Evolutionary conservation across 2,797 vertebrate genomes (phyloP), one percentile per base, ranked within the genome.

Genomic region (Sparidentex hasta): DNA sequence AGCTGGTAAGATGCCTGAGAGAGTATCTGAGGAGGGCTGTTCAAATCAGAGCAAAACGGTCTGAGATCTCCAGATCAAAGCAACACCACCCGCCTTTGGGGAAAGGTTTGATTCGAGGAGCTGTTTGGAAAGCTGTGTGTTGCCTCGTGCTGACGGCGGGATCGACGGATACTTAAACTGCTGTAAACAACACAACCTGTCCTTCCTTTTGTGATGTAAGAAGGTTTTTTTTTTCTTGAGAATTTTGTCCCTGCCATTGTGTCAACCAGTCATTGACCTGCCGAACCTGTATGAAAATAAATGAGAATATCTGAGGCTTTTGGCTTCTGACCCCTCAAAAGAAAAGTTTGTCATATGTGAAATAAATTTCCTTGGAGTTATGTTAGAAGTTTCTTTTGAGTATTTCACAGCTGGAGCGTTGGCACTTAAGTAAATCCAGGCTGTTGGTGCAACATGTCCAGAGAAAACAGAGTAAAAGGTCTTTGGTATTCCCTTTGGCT

Each of bases 1-100:
- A 90, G 90, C 82, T 88, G 88, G 81, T 76, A 56, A 74, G 79
- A 80, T 74, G 83, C 76, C 81, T 54, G 68, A 70, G 77, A 84
- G 72, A 64, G 65, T 2, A 59, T 80, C 68, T 76, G 81, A 64
- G 81, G 44, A 63, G 65, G 47, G 62, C 41, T 5, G 9, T 48
- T 79, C 1, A 52, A 84, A 78, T 86, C 71, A 11, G 11, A 75
- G 76, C 43, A 65, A 74, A 82, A 58, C 1, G 3, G 38, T 66
- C 41, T 65, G 69, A 78, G 73, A 73, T 81, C 78, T 56, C 43
- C 59, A 71, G 44, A 85, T 89, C 71, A 90, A 75, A 90, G 76
- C 21, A 76, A 70, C 11, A 38, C 38, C 57, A 79, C 41, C 23
- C 21, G 83, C 58, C 71, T 74, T 63, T 65, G 61, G 69, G 77